phyloP scores from a whole-genome alignment of 2,888 invertebrate species.

The Noctua pronuba region DNA sequence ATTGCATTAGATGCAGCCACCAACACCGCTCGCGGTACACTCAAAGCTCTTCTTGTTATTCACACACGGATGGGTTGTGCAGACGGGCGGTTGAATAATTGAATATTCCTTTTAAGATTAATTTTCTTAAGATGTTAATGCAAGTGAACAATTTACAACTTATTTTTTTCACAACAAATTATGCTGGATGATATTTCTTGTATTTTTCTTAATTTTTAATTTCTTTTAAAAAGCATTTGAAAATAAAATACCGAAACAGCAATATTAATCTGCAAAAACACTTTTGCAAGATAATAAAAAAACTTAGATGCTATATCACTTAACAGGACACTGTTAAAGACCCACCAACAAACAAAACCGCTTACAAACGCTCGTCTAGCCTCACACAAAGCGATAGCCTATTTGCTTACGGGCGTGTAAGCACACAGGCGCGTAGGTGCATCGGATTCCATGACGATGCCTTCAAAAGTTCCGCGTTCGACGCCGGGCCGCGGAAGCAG shows the following conservation, averaged over 20 bases:
- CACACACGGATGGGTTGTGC: conserved; percentile 63
- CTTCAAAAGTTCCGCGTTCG: conserved; percentile 85
- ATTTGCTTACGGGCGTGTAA: conserved; percentile 84
- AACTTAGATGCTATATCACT: neutral
- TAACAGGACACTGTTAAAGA: neutral
- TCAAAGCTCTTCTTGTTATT: conserved; percentile 75
- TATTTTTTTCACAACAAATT: neutral
- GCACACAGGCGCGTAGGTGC: conserved; percentile 83
- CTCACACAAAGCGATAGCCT: conserved; percentile 77
- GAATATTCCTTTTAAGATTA: conserved; percentile 8
- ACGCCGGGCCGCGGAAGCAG: conserved; percentile 79
- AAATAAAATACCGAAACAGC: neutral
- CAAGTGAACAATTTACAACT: conserved; percentile 12
- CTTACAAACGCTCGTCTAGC: conserved; percentile 53
- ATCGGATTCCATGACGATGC: conserved; percentile 84
- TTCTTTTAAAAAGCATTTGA: neutral
- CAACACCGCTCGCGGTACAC: conserved; percentile 72
- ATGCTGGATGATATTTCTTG: neutral
- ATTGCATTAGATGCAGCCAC: conserved; percentile 86
- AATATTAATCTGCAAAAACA: neutral
- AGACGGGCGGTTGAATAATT: conserved; percentile 69
- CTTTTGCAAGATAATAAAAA: neutral
- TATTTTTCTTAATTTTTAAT: neutral
- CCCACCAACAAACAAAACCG: neutral
- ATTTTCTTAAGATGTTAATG: conserved; percentile 14